phyloP scores from a whole-genome alignment of 2,888 invertebrate genomes.

The Athripsodes cinereus region DNA sequence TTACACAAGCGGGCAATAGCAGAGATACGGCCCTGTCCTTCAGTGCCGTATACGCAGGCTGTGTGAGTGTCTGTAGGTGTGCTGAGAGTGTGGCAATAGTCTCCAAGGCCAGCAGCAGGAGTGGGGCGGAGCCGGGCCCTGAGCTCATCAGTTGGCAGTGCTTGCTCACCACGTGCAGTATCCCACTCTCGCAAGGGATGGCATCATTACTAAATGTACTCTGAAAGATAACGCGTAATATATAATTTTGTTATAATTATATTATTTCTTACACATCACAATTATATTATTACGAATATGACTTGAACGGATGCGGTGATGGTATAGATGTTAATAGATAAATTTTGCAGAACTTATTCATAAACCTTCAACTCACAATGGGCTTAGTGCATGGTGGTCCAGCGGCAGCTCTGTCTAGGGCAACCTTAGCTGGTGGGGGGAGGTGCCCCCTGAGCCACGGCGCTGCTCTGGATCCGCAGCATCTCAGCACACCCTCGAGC shows the following conservation, averaged over 20 bases:
- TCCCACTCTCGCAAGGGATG: slow-evolving; percentile 77
- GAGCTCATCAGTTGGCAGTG: slow-evolving; percentile 44
- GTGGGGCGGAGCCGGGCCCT: slow-evolving; percentile 26
- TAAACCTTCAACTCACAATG: no score
- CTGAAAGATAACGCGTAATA: slow-evolving; percentile 44
- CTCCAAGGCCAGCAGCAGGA: slow-evolving; percentile 44
- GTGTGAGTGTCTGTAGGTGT: slow-evolving; percentile 34
- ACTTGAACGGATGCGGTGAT: no score
- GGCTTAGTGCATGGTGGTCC: slow-evolving; percentile 37
- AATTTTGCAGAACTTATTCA: no score
- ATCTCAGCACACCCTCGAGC: slow-evolving; percentile 33
- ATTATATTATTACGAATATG: no score
- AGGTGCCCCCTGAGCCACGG: slow-evolving; percentile 40
- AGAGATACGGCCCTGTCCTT: slow-evolving; percentile 60
- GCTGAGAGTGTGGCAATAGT: slow-evolving; percentile 41
- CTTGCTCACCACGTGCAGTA: slow-evolving; percentile 61
- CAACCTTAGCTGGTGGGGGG: slow-evolving; percentile 36
- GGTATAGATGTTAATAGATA: no score
- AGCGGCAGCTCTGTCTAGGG: slow-evolving; percentile 37
- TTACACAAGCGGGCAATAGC: slow-evolving; percentile 64
- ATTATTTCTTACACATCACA: no score
- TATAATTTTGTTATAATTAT: no score
- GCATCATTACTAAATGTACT: slow-evolving; percentile 68
- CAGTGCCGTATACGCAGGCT: slow-evolving; percentile 58
- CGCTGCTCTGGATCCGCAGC: slow-evolving; percentile 39